Evolutionary conservation across 2,797 vertebrate genomes (phyloP).

Genomic region (Coreius guichenoti): DNA sequence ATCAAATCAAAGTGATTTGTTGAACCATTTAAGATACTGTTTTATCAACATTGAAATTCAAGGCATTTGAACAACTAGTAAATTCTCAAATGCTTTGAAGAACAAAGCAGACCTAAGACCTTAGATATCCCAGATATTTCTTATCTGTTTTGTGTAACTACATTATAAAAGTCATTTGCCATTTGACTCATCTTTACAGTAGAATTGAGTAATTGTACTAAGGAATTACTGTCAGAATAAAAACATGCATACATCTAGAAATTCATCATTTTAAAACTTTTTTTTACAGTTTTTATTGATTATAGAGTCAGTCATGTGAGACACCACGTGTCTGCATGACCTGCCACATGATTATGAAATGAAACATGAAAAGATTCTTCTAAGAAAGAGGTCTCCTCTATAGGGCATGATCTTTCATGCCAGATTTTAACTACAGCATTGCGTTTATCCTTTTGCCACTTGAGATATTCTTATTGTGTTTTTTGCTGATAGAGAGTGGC

Average conservation of each 20-base stretch:
- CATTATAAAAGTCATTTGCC: neutral
- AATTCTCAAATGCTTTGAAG: neutral
- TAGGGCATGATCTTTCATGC: neutral
- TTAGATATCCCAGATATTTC: neutral
- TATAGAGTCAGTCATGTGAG: neutral
- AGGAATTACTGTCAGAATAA: neutral
- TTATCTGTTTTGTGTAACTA: neutral
- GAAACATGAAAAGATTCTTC: neutral
- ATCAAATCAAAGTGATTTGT: neutral
- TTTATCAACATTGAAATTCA: neutral
- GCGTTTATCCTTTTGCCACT: neutral
- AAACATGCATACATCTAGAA: neutral
- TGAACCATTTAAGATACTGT: neutral
- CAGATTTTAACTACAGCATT: neutral
- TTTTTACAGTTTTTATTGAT: neutral
- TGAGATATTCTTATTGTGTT: neutral
- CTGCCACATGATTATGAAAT: neutral
- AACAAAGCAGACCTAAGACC: neutral
- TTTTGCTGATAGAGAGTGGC: constrained; percentile 52
- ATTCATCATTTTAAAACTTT: neutral
- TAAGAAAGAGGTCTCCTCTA: neutral
- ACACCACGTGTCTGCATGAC: neutral
- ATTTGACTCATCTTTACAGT: neutral
- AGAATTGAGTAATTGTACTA: neutral
- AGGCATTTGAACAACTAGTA: neutral